Evolutionary conservation across 2,797 vertebrate species (phyloP).

Genomic region (Urophycis tenuis): DNA sequence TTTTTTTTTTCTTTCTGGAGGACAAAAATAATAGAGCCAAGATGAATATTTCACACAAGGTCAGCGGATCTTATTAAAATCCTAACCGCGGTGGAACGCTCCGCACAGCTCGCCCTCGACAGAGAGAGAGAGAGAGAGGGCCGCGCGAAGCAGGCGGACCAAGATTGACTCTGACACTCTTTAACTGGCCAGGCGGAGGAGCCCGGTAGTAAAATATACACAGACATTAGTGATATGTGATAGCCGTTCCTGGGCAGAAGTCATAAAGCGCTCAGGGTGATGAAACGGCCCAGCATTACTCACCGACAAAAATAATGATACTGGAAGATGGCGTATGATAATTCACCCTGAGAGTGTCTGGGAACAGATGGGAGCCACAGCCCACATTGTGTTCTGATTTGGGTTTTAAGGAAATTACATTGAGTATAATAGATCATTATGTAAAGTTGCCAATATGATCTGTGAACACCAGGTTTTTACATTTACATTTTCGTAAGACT

Average conservation of each 20-base stretch:
- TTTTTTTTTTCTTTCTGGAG: neutral
- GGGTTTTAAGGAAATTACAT: neutral
- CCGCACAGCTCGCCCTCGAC: neutral
- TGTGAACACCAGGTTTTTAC: no score
- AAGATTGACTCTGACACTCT: conserved; percentile 27
- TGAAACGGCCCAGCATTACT: conserved; percentile 43
- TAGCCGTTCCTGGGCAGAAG: conserved; percentile 28
- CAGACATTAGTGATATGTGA: conserved; percentile 36
- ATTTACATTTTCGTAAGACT: no score
- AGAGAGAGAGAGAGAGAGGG: neutral
- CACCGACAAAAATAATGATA: conserved; percentile 36
- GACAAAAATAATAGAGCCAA: neutral
- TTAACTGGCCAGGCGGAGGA: conserved; percentile 24
- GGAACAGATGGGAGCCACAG: conserved; percentile 3
- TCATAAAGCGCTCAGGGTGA: conserved; percentile 36
- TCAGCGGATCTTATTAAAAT: conserved; percentile 1
- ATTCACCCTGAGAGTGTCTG: conserved; percentile 37
- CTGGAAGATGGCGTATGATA: neutral
- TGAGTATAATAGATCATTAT: neutral
- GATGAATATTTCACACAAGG: conserved; percentile 7
- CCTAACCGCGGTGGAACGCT: neutral
- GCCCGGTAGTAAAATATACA: conserved; percentile 51
- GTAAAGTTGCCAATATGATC: no score
- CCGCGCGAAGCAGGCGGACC: no score
- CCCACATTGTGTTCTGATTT: neutral